Evolutionary conservation across 2,888 invertebrate species (phyloP).

Genomic region (Drosophila maculinotata): DNA sequence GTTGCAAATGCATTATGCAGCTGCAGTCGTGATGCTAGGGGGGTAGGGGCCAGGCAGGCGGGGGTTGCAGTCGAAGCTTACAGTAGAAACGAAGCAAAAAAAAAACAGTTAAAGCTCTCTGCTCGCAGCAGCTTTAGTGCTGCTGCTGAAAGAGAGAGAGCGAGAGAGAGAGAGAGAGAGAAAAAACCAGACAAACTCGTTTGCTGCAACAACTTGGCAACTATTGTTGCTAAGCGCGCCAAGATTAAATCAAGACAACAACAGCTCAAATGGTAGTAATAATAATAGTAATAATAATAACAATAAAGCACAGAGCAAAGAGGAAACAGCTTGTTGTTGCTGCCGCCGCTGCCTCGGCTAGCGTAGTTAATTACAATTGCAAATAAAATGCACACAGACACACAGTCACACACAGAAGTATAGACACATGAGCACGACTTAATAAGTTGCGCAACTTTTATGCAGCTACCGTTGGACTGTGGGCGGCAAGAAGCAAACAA

Average conservation of each 20-base stretch:
- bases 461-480: conserved; percentile 34
- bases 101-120: conserved; percentile 5
- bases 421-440: conserved; percentile 21
- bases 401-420: conserved; percentile 7
- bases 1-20: background rate
- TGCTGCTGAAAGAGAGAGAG: background rate
- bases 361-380: conserved; percentile 70
- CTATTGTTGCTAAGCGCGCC: conserved; percentile 71
- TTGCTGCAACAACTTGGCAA: conserved; percentile 49
- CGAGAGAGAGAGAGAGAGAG: background rate
- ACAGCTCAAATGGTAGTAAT: conserved; percentile 11
- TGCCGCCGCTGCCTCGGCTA: conserved; percentile 11
- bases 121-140: conserved; percentile 4
- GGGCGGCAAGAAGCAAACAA: conserved; percentile 9
- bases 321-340: conserved; percentile 50
- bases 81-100: background rate
- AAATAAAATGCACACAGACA: conserved; percentile 62
- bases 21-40: background rate
- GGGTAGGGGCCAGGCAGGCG: background rate
- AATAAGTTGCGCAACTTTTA: conserved; percentile 70
- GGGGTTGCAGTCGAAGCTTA: background rate
- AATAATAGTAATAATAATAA: conserved; percentile 30
- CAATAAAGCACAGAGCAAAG: conserved; percentile 28
- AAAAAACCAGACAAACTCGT: conserved; percentile 68
- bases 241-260: conserved; percentile 63